Base-by-base conservation (phyloP, 2,113 vertebrate species). In the Caretta caretta region DNA sequence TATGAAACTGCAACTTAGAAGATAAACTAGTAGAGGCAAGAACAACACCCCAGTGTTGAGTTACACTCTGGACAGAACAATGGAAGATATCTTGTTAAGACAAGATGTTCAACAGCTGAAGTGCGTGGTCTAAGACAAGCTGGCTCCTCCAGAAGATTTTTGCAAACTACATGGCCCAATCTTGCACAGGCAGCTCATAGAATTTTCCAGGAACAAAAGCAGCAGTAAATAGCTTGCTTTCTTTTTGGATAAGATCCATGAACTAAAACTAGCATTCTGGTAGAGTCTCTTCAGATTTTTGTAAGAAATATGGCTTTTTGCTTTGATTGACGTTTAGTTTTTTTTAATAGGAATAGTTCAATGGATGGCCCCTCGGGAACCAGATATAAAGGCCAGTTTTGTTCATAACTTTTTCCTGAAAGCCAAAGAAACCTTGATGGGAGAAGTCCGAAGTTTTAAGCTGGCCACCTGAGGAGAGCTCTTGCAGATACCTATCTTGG, bases 141-240 rank as follows among this genome's bases (percentile, higher is more conserved):
- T 83, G 42, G 65, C 80, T 78, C 88, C 59, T 87, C 78, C 87
- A 59, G 22, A 89, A 93, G 25, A 27, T 57, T 57, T 24, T 92
- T 46, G 1, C 56, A 69, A 88, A 83, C 5, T 35, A 25, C 51
- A 38, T 56, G 85, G 56, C 24, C 78, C n/a, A 90, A 80, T 76
- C 35, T 83, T 65, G 62, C 90, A 82, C 17, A 19, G 1, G 54
- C 59, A 92, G 7, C 4, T 83, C n/a, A 85, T 76, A 79, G 76
- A 95, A 89, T 78, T 88, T 96, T 80, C 89, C 56, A 12, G 29
- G 72, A 87, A 46, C 48, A 59, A 62, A 90, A 83, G 87, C 42
- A 84, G 90, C 94, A 95, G 92, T 80, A 97, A 97, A 96, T 48
- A 57, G 79, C 79, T 56, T 49, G 54, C 92, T 82, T 93, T 90